Base-by-base conservation (phyloP, 2,888 invertebrate genomes). In the Asteroscopus sphinx region DNA sequence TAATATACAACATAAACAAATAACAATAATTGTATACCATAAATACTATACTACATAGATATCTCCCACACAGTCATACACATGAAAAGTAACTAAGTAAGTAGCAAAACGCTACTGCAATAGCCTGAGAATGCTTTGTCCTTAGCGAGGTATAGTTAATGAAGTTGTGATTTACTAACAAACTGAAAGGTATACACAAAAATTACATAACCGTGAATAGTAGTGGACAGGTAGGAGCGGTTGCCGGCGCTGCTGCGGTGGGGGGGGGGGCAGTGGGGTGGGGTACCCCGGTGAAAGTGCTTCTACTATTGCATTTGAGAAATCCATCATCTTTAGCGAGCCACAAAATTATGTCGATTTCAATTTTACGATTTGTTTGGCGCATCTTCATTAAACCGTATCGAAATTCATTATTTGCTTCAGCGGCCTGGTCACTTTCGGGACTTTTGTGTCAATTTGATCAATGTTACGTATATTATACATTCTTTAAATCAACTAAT, bases 221-320 rank as follows among this genome's bases (percentile, higher is more conserved):
- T n/a, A n/a, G n/a, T 66, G 21, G 21, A 47, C 62, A 60, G 73
- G 72, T 62, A 71, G 67, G 62, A 51, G 58, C 73, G 73, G 65
- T 68, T 69, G 68, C 66, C 74, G 60, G 59, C 58, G 64, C 72
- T 37, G 26, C 48, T 26, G 21, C 30, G 25, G 28, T 11, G 13
- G 47, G 11, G 5, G 32, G 4, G 30, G 3, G 40, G 13, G 35
- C 39, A 9, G 47, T 61, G 35, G 49, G 63, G 68, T 59, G 70
- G 68, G 69, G 71, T 67, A 53, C 55, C 52, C 57, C 68, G 83
- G 92, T 89, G 93, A 93, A 92, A 93, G 92, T 91, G 79, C 68
- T 76, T 78, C 79, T 64, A 72, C 81, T 79, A 81, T 67, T 76
- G 83, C 87, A 85, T 82, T 89, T 80, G 80, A 82, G 85, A 87